A percentile compares a stretch with the other conserved stretches of the same genome.
Evolutionary conservation across 2,888 invertebrate genomes (phyloP).

Genomic region (Hypsopygia costalis): DNA sequence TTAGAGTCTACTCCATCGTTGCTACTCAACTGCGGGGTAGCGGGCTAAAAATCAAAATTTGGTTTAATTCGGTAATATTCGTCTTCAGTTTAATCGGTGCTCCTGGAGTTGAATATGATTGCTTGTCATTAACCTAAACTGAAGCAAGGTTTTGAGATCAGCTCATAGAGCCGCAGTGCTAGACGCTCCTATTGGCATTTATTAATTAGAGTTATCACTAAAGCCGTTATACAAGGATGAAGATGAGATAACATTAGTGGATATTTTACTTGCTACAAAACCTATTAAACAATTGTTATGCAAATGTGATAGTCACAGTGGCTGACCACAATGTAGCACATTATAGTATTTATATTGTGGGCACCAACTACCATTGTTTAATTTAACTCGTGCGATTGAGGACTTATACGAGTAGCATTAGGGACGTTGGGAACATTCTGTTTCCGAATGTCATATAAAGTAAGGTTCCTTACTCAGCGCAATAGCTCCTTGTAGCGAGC

Average conservation of each 20-base stretch:
- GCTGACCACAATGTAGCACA: neutral
- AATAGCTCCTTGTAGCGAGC: slow-evolving; percentile 23
- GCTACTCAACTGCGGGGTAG: no score
- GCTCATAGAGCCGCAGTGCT: no score
- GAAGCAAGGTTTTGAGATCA: no score
- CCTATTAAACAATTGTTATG: slow-evolving; percentile 2
- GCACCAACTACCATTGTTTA: no score
- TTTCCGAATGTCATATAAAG: neutral
- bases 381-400: no score
- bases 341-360: neutral
- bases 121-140: no score
- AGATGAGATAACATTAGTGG: slow-evolving; percentile 5
- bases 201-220: slow-evolving; percentile 10
- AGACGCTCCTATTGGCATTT: neutral
- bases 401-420: no score
- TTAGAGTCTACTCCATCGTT: no score
- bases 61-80: no score
- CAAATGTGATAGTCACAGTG: slow-evolving; percentile 9
- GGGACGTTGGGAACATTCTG: neutral
- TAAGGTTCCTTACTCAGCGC: neutral
- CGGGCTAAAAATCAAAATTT: no score
- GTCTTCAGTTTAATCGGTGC: no score
- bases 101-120: no score
- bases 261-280: slow-evolving; percentile 1
- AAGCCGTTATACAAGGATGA: neutral